Base-by-base conservation (phyloP, 2,888 invertebrate genomes). In the Pharmacophagus antenor region DNA sequence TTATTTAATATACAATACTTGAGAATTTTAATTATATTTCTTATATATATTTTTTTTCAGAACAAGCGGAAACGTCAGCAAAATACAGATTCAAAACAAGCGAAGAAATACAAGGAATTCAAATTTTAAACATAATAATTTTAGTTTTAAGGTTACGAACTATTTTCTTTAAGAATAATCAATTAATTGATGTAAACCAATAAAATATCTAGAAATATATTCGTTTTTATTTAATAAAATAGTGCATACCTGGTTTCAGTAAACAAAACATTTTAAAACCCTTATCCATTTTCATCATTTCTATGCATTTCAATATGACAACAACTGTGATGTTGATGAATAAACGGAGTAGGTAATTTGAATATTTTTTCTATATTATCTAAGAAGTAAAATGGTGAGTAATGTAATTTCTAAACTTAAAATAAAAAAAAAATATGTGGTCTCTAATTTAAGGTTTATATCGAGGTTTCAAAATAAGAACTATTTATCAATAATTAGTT, bases 91-190 rank as follows among this genome's bases (percentile, higher is more conserved):
- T 94, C 95, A 4, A 98, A 98, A 82, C 94, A 96, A 70, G 95
- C 97, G 15, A 99, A 99, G 91, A 98, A 99, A 90, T 98, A 98
- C 92, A 99, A 98, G 87, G 98, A 99, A 82, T 99, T 99, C 92
- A 99, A 99, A 84, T 99, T 99, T 92, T 99, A 87, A 74, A 62
- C 55, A 37, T 63, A 42, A 54, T 48, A 44, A 48, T 64, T 56
- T 49, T 54, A 49, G 18, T 3, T 55, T 55, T 60, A 61, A 49
- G 27, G 48, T 3, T 61, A 48, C 17, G 46, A 31, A 18, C 25
- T 49, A 21, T 44, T 23, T 47, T 54, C 25, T 10, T 31, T 57
- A 61, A 49, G 57, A 12, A 42, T 57, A 60, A 51, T 51, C 12
- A 60, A 25, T 52, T 52, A n/a, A 23, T 54, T 52, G 21, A 22